A percentile compares a stretch with the other conserved stretches of the same genome.
Evolutionary conservation across 2,797 vertebrate genomes (phyloP).

Genomic region (Loris lydekkerianus): DNA sequence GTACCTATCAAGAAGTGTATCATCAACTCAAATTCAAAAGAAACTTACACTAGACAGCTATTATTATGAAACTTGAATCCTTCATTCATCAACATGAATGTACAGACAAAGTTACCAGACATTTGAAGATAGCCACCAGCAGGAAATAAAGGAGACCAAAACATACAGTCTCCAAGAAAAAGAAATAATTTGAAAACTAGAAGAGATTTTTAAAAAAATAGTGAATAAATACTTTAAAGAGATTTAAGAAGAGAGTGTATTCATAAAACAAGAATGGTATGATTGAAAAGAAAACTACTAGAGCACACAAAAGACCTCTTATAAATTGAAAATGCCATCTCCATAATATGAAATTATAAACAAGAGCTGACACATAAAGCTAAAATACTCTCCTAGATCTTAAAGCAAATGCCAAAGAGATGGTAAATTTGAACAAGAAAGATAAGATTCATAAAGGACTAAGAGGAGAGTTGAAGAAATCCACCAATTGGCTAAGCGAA

Average conservation of each 20-base stretch:
- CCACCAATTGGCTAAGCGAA: background rate
- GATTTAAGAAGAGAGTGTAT: slow-evolving; percentile 29
- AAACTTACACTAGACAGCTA: background rate
- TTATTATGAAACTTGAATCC: background rate
- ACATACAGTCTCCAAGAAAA: background rate
- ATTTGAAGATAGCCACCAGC: background rate
- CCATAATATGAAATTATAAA: slow-evolving; percentile 33
- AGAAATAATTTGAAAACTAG: slow-evolving; percentile 56
- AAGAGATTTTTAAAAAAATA: slow-evolving; percentile 23
- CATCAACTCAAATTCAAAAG: background rate
- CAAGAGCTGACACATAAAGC: background rate
- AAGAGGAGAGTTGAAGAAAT: background rate
- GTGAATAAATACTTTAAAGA: slow-evolving; percentile 57
- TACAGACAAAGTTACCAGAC: background rate
- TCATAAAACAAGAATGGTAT: slow-evolving; percentile 64
- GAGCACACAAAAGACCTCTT: background rate
- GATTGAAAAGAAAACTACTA: background rate
- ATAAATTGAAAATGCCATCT: slow-evolving; percentile 45
- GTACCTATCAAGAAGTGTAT: background rate
- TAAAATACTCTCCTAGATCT: background rate
- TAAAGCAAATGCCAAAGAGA: slow-evolving; percentile 29
- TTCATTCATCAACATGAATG: background rate
- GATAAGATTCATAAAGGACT: background rate
- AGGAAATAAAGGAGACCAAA: slow-evolving; percentile 51
- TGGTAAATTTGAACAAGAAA: slow-evolving; percentile 9